These are phyloP conservation scores for Lota lota DNA, from an alignment of 2,113 vertebrate genomes.

Conservation along the genomic window DNA sequence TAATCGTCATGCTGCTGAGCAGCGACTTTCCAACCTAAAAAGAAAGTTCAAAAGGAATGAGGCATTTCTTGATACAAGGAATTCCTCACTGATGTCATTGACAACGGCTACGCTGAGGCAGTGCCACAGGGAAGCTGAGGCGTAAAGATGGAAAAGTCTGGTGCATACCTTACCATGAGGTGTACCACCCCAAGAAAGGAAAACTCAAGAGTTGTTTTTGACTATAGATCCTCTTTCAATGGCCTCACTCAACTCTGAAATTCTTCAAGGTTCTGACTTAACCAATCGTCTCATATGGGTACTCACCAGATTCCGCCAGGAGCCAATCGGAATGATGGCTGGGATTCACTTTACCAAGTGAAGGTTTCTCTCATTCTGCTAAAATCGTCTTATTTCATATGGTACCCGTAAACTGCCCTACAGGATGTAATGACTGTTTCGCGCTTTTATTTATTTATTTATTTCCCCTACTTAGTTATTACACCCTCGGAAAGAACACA, in stretches of 20 bases:
- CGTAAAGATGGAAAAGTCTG: conserved; percentile 12
- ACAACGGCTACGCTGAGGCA: background rate
- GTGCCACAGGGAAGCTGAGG: conserved; percentile 4
- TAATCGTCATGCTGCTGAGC: background rate
- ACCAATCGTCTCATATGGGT: background rate
- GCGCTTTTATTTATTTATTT: no score
- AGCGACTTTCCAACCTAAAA: background rate
- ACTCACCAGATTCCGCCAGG: background rate
- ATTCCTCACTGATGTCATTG: conserved; percentile 7
- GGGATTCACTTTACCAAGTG: background rate
- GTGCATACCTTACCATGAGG: conserved; percentile 20
- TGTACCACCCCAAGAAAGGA: conserved; percentile 7
- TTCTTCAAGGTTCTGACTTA: conserved; percentile 5
- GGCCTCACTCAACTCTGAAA: background rate
- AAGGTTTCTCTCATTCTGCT: no score
- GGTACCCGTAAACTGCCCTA: no score
- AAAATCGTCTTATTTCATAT: no score
- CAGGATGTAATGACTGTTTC: no score
- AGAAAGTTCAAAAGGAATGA: background rate
- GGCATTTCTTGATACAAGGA: background rate
- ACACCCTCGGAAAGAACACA: no score
- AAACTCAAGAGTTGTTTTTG: background rate
- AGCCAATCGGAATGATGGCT: background rate
- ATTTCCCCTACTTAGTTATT: no score
- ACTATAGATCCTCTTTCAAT: background rate